Base-by-base conservation (phyloP, 2,797 vertebrate genomes). In the Neomorphus geoffroyi region DNA sequence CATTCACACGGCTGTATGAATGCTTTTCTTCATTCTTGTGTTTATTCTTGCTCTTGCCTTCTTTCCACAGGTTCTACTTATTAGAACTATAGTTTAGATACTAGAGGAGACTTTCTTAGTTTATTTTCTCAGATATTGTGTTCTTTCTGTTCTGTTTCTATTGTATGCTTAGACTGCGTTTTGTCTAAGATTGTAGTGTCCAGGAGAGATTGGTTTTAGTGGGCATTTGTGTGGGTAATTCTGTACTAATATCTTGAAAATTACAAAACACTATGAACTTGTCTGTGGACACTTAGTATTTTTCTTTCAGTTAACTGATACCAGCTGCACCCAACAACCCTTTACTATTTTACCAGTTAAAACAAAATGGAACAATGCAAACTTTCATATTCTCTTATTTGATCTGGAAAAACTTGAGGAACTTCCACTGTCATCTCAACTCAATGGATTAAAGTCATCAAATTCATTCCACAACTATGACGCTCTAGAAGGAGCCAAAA, bases 351-450 rank as follows among this genome's bases (percentile, higher is more conserved):
- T 98, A 77, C 97, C 98, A 18, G 72, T 98, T 75, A 97, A 96
- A 66, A 97, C 95, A 48, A 97, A 92, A 58, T 97, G 97, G 97
- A 97, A 56, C 67, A 81, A 91, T 23, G 35, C 90, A 23, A 95
- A 78, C 82, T 97, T 98, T 81, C 98, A 98, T 18, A 18, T 98
- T 77, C 96, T 98, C 18, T 82, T 98, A 8, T 98, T 98, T 96
- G 97, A 98, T 81, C 73, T 98, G 95, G 98, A 98, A 92, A 97
- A 94, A 56, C 96, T 98, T 71, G 92, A 97, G 26, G 97, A 98
- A 67, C 88, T 97, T 91, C 74, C 98, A 37, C 91, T 95, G 28
- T 95, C 96, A 0, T 90, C 89, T 90, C 95, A 95, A 8, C 28
- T 86, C 35, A 79, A 27, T 33, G 95, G 86, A 6, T 69, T 88